Base-by-base conservation (phyloP, 2,888 invertebrate species). In the Papilio protenor region DNA sequence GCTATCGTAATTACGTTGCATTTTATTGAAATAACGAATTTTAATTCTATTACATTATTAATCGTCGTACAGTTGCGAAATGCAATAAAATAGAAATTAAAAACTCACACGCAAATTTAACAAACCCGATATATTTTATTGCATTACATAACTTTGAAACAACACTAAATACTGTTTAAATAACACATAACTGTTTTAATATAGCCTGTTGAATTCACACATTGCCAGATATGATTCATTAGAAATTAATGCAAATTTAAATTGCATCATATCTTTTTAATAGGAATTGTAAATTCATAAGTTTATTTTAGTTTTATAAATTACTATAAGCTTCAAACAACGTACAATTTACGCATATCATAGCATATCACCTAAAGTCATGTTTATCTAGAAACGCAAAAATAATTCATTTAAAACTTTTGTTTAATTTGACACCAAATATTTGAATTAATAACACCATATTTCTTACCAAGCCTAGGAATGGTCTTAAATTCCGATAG, bases 201-300 rank as follows among this genome's bases (percentile, higher is more conserved):
- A 59, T 47, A 16, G 21, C 21, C 10, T 59, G 45, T 59, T 45
- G 14, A 45, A 61, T 74, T 75, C 16, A 66, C 33, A 40, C 75
- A 45, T 4, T 59, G 47, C 70, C 61, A 52, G 40, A 40, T 49
- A 61, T 52, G 72, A 72, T 77, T 77, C 59, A 64, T 27, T 72
- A 71, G 45, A 21, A 76, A 52, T 57, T 61, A 72, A 76, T 71
- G 71, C 72, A 61, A 75, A 75, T 75, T 14, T 10, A 66, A 72
- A 45, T 72, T 72, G 71, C 70, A 40, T 70, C 45, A 76, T 16
- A 21, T 52, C 14, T 14, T 6, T 14, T 27, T 27, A 27, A 52
- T 52, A 6, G 5, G 47, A 52, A 52, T 52, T 1, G 14, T 52
- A 18, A 18, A 18, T 52, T 52, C 18, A 14, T 18, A 52, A 33